Conservation (phyloP, 1,140 invertebrate species). For the Charaxes varanes region DNA sequence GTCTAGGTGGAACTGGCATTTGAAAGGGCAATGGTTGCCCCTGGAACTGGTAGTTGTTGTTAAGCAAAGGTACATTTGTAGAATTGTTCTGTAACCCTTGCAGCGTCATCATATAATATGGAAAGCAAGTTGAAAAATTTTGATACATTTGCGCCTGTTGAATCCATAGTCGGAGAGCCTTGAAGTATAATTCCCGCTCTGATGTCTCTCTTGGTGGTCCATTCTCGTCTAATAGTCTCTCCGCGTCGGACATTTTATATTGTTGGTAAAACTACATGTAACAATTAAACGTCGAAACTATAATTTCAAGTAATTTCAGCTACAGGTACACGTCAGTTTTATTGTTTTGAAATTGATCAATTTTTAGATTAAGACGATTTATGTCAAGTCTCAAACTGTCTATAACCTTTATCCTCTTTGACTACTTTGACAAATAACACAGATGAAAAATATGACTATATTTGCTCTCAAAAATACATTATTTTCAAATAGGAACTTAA, state of each 20-base stretch:
- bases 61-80: slow-evolving; percentile 53
- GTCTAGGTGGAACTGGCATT: slow-evolving; percentile 41
- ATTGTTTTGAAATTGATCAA: slow-evolving; percentile 24
- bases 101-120: slow-evolving; percentile 75
- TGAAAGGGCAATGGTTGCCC: slow-evolving; percentile 56
- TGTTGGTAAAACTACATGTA: slow-evolving; percentile 21
- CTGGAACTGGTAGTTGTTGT: slow-evolving; percentile 67
- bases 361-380: too few species aligned
- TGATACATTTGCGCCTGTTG: slow-evolving; percentile 75
- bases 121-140: slow-evolving; percentile 74
- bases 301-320: slow-evolving; percentile 10
- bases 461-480: too few species aligned
- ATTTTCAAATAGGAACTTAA: too few species aligned
- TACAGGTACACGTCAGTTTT: slow-evolving; percentile 57
- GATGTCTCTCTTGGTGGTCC: slow-evolving; percentile 12
- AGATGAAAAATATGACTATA: too few species aligned
- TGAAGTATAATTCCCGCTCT: slow-evolving; percentile 75
- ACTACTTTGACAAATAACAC: too few species aligned
- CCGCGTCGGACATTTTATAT: slow-evolving; percentile 38
- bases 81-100: slow-evolving; percentile 67
- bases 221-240: slow-evolving; percentile 26
- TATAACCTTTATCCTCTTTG: too few species aligned
- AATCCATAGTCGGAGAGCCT: slow-evolving; percentile 70
- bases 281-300: slow-evolving; percentile 12
- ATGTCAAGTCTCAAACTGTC: too few species aligned